A percentile compares a stretch with the other conserved stretches of the same genome.
These are phyloP conservation scores for Dorcus parallelipipedus DNA, from an alignment of 2,888 invertebrate genomes.

Conservation along the genomic window DNA sequence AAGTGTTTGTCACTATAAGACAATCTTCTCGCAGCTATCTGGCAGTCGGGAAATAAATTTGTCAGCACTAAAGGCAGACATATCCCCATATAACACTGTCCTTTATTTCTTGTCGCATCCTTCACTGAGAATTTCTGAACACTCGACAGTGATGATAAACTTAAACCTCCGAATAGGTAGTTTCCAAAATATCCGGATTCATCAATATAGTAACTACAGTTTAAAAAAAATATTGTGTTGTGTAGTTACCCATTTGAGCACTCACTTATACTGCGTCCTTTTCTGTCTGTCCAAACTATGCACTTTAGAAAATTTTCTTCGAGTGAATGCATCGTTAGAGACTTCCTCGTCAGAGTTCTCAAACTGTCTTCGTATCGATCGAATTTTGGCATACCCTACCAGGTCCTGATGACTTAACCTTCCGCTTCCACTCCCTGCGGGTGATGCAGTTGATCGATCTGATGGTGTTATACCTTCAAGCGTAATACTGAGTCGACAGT, in stretches of 20 bases:
- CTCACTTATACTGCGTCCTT: neutral
- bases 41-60: slow-evolving; percentile 63
- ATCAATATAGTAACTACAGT: slow-evolving; percentile 11
- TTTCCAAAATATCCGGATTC: slow-evolving; percentile 15
- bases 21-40: slow-evolving; percentile 22
- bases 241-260: neutral
- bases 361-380: slow-evolving; percentile 44
- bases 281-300: neutral
- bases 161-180: slow-evolving; percentile 24
- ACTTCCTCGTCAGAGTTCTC: slow-evolving; percentile 4
- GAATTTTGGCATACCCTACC: slow-evolving; percentile 71
- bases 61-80: slow-evolving; percentile 66
- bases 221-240: neutral
- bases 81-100: slow-evolving; percentile 67
- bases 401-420: slow-evolving; percentile 72
- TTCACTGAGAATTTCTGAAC: slow-evolving; percentile 39
- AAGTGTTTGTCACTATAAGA: slow-evolving; percentile 18
- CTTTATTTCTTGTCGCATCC: slow-evolving; percentile 53
- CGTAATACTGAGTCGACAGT: neutral
- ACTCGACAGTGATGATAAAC: slow-evolving; percentile 39
- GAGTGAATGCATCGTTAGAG: neutral
- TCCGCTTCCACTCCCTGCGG: slow-evolving; percentile 51
- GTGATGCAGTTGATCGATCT: slow-evolving; percentile 53
- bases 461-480: slow-evolving; percentile 52
- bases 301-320: neutral